Base-by-base conservation (phyloP, 2,888 invertebrate genomes). In the Melipona bicolor region DNA sequence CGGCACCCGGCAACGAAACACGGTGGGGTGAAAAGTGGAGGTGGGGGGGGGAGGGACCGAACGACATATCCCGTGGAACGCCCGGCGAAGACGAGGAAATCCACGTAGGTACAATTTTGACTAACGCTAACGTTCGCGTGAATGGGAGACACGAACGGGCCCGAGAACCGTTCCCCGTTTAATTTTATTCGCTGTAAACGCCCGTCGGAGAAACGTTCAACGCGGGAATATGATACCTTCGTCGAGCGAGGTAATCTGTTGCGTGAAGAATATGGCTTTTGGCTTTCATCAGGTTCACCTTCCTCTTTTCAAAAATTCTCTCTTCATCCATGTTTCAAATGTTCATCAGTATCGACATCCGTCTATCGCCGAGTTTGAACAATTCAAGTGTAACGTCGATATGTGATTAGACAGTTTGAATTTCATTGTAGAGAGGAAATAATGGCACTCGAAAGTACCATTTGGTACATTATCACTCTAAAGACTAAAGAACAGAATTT, bases 1-100 rank as follows among this genome's bases (percentile, higher is more conserved):
- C 89, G 91, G 90, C 86, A 90, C 65, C 27, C 54, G 88, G 86
- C 62, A 86, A 85, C 83, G 90, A 89, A 83, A 85, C 90, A 89
- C 65, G 54, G 64, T 24, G 27, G 74, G 74, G 73, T 73, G 52
- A 43, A 70, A 54, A 70, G 54, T 36, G 36, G 32, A n/a, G 24
- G n/a, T 19, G 43, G 24, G 54, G 24, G 54, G 24, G 84, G 24
- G 75, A 85, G 65, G 77, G 74, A 24, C 84, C 83, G 77, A 86
- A 81, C 75, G 79, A 79, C 83, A 87, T 72, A 43, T 43, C 43
- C 72, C 89, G 78, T 83, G 83, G 79, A 82, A 78, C 81, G 77
- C 64, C 36, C 19, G 15, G 77, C 84, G 83, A 86, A 80, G 87
- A 89, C 83, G 83, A 79, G 77, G 80, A 83, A 86, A 85, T 79